Base-by-base conservation (phyloP, 2,888 invertebrate genomes). In the Rhingia rostrata region DNA sequence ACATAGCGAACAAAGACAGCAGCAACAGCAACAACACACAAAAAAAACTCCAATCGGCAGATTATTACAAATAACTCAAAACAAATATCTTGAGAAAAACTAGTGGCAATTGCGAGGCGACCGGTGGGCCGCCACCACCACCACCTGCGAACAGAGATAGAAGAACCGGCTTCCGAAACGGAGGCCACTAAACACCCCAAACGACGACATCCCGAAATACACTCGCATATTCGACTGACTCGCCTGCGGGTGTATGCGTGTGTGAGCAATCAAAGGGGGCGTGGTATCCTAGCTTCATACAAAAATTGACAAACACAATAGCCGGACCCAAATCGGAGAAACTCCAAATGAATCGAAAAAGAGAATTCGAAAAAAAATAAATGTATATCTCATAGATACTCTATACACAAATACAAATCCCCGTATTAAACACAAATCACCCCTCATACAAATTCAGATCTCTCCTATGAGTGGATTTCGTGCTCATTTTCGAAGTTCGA, bases 161-260 rank as follows among this genome's bases (percentile, higher is more conserved):
- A 74, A 70, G 74, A 84, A 84, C 84, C 84, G 84, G 84, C 80
- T 80, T 84, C 84, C 64, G 80, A 75, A 80, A 70, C 64, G 74
- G 56, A 74, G 80, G 84, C 80, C 63, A 32, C 70, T 60, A 63
- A 74, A 80, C 74, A 80, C 70, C 84, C 80, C 49, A 70, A 66
- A 80, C 67, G 33, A 22, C 22, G 22, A 22, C 22, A 2, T 1
- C 22, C 22, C 22, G 37, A 58, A 66, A 74, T 22, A 66, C 64
- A 64, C 30, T 39, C 35, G 41, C 43, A 64, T 10, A 22, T n/a
- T n/a, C 6, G 60, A 47, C 53, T 33, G 49, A 32, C 10, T 45
- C 35, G 14, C 45, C 39, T 45, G 22, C 30, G 47, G 58, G 53
- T 37, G 74, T 58, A 9, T 66, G 66, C 22, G 66, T 66, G 60